Evolutionary conservation across 1,140 invertebrate species (phyloP), one percentile per base, ranked within the genome.

Genomic region (Ips nitidus): DNA sequence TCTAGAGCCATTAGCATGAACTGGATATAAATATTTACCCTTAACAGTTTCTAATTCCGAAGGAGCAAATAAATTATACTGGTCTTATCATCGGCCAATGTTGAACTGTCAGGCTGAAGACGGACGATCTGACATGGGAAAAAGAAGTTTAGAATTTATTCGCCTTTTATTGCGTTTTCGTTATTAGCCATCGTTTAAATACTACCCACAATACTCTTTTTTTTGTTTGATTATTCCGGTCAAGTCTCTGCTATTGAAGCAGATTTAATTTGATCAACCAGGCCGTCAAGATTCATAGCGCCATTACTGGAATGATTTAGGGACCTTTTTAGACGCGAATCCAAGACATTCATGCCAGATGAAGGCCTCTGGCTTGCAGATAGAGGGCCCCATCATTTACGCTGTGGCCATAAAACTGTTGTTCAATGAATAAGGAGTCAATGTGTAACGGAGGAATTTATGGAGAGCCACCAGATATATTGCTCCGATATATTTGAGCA

Each of bases 181-280:
- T 22, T 22, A 22, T 22, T 53, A 53, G 39, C 45, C n/a, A n/a
- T n/a, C 45, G n/a, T 6, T 4, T 47, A 6, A 4, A 47, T 47
- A 47, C n/a, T 47, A 47, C 4, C n/a, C 4, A 47, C 4, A n/a
- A 22, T 22, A 22, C 22, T 22, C n/a, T 22, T 22, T 22, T 22
- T 22, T 22, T 22, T 22, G 22, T 22, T 22, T 22, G 22, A 22
- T 22, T 22, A 22, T 22, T 22, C 22, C 22, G 22, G 22, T 22
- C 22, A 22, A 22, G 22, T 22, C 22, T 22, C 22, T 22, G 22
- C 45, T 50, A 8, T 22, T 50, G 53, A 52, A 58, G 56, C 76
- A 78, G 77, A 80, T 81, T 81, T 80, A 81, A 81, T 81, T 81
- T 81, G 80, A 81, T 81, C 80, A 78, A 75, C 76, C 77, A 75